phyloP scores from a whole-genome alignment of 2,113 vertebrate genomes.

The Neotoma lepida region DNA sequence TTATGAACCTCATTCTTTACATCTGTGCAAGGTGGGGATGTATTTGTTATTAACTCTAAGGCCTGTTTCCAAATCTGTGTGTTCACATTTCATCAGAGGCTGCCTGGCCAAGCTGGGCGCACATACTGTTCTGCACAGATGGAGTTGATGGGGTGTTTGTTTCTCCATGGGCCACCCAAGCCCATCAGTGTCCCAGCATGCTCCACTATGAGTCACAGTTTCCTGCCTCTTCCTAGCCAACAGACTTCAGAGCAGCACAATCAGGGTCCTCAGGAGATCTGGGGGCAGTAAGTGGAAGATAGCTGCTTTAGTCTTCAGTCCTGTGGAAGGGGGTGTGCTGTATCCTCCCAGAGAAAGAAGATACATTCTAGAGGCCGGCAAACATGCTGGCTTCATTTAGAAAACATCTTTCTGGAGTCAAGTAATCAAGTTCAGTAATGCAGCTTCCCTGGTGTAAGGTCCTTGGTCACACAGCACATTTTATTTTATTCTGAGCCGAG shows the following conservation, averaged over 20 bases:
- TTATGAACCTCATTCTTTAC: neutral
- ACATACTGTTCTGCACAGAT: neutral
- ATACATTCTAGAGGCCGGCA: neutral
- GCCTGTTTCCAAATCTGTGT: neutral
- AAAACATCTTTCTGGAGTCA: conserved; percentile 10
- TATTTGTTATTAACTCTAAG: neutral
- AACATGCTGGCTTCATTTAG: conserved; percentile 35
- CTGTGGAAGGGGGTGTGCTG: neutral
- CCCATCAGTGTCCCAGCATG: neutral
- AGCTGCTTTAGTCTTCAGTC: neutral
- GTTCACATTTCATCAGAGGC: neutral
- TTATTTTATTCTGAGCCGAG: conserved; percentile 41
- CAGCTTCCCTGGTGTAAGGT: conserved; percentile 17
- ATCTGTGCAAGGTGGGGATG: neutral
- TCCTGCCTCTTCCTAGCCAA: neutral
- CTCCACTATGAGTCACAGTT: neutral
- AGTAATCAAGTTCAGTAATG: conserved; percentile 39
- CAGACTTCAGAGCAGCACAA: neutral
- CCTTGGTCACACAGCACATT: neutral
- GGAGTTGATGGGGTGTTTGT: neutral
- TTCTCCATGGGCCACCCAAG: neutral
- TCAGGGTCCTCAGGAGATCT: neutral
- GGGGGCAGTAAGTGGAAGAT: neutral
- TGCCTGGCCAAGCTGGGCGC: neutral
- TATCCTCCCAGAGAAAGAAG: conserved; percentile 18